Evolutionary conservation across 1,140 invertebrate genomes (phyloP), one percentile per base, ranked within the genome.

Genomic region (Drosophila tristis): DNA sequence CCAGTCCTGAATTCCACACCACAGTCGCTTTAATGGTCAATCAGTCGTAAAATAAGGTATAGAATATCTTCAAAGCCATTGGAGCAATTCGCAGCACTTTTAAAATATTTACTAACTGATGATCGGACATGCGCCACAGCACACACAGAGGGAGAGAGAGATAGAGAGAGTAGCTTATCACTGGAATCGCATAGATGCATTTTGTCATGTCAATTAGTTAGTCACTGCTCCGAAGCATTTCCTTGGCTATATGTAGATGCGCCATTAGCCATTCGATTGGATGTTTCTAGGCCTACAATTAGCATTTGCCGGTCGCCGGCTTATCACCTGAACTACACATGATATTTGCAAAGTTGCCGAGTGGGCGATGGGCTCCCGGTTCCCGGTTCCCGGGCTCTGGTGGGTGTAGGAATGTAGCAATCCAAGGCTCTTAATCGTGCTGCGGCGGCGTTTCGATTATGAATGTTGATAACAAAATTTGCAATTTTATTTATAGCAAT

Each of bases 401-500:
- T 43, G 45, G 50, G 42, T 15, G 50, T 42, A 23, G 15, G 16
- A 42, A 20, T 48, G 26, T 49, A 56, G 44, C 15, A 8, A 43
- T 50, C 20, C 20, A 20, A 20, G 31, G 62, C 62, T 44, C 58
- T 81, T 75, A 87, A 87, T 87, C 84, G 87, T 75, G 78, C 78
- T 63, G 58, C 51, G 68, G 51, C 67, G 73, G 77, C 73, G 73
- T 86, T 76, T 73, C 68, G 75, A 87, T 87, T 82, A 67, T 54
- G 64, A 71, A 45, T 11, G 31, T 48, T 87, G 84, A 87, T 89
- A 89, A 74, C 61, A 62, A 44, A 35, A 57, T 59, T 73, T 57
- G 61, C 61, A 73, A 62, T 70, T 76, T 82, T 87, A 87, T 87
- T 87, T 87, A 71, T 87, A 82, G 84, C 58, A 56, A 76, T 62